These are phyloP conservation scores for Anneissia japonica DNA, from an alignment of 35 echinoderm and acorn worm genomes.

Conservation along the genomic window DNA sequence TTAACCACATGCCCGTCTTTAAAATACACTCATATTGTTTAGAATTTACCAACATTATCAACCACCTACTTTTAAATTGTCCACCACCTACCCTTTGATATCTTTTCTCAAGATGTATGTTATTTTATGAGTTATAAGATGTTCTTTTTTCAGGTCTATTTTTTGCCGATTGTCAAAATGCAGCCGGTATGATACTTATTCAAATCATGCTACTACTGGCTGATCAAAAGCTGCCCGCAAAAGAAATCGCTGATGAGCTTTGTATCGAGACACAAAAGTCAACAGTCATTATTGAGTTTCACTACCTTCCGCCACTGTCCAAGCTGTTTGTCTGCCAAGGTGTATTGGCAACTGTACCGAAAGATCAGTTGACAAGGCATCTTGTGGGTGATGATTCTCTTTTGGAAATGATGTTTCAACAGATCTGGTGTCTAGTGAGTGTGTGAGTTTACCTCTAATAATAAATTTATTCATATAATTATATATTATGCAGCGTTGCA, in stretches of 20 bases:
- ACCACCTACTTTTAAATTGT: too few relatives aligned
- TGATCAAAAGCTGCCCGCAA: background rate
- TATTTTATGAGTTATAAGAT: too few relatives aligned
- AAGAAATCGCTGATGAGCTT: background rate
- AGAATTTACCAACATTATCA: too few relatives aligned
- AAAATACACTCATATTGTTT: too few relatives aligned
- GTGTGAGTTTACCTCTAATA: background rate
- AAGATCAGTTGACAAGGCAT: conserved; percentile 11
- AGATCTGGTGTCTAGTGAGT: conserved; percentile 7
- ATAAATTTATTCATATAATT: too few relatives aligned
- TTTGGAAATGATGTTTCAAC: conserved; percentile 13
- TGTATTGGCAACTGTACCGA: conserved; percentile 31
- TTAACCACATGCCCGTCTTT: too few relatives aligned
- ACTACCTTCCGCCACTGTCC: background rate
- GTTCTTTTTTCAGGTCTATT: conserved; percentile 30
- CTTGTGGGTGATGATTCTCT: conserved; percentile 38
- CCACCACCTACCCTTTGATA: too few relatives aligned
- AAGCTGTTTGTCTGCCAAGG: conserved; percentile 52
- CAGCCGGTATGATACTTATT: conserved; percentile 46
- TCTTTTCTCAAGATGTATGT: too few relatives aligned
- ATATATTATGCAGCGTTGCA: too few relatives aligned
- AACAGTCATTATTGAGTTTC: background rate
- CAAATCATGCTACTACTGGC: background rate
- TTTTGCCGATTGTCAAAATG: conserved; percentile 42
- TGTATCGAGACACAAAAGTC: too few relatives aligned